phyloP scores from a whole-genome alignment of 2,888 invertebrate genomes.

The Seladonia tumulorum region DNA sequence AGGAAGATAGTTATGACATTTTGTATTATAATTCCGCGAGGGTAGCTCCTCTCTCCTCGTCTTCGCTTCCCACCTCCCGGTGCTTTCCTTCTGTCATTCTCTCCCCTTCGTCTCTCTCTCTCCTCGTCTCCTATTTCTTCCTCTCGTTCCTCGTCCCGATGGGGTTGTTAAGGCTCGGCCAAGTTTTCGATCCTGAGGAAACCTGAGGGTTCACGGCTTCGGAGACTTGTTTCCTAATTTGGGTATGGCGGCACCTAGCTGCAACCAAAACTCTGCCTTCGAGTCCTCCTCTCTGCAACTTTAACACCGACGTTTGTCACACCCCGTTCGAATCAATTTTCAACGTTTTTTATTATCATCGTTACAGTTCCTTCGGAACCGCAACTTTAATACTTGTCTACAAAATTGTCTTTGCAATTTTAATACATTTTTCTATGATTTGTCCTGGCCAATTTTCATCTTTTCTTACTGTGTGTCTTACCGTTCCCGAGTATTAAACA shows the following conservation, averaged over 20 bases:
- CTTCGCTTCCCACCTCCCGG: constrained; percentile 35
- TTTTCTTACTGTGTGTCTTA: too few species aligned
- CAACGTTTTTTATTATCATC: not conserved
- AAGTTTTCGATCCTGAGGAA: constrained; percentile 74
- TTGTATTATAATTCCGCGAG: constrained; percentile 82
- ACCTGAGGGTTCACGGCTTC: constrained; percentile 39
- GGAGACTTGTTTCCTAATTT: constrained; percentile 31
- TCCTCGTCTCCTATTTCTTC: constrained; percentile 10
- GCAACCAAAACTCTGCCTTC: not conserved
- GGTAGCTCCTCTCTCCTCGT: constrained; percentile 65
- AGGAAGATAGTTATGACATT: constrained; percentile 83
- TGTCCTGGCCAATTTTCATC: too few species aligned
- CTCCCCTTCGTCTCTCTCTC: constrained; percentile 13
- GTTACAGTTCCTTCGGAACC: not conserved
- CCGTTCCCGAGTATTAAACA: too few species aligned
- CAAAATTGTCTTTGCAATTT: too few species aligned
- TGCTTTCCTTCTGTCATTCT: constrained; percentile 46
- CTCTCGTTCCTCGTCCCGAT: constrained; percentile 66
- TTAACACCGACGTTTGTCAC: not conserved
- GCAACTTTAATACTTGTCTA: too few species aligned
- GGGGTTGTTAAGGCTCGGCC: constrained; percentile 77
- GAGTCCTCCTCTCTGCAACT: not conserved
- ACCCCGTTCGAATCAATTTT: not conserved
- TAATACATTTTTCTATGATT: too few species aligned
- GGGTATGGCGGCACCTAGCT: not conserved